These are phyloP conservation scores for Bilobella aurantiaca DNA, from an alignment of 1,140 invertebrate genomes.

Conservation along the genomic window DNA sequence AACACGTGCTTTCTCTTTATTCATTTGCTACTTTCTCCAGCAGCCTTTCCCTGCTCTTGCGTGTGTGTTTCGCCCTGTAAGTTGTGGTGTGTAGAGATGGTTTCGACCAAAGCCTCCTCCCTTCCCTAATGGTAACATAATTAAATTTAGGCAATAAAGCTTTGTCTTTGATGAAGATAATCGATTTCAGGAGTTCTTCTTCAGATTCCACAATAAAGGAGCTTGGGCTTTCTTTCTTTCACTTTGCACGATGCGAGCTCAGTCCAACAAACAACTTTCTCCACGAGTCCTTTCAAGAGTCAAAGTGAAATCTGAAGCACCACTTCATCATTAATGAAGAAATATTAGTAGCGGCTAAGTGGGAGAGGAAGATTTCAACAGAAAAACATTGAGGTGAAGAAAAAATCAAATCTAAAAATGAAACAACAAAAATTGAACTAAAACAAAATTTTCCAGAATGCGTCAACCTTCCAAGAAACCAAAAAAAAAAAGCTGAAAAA, in stretches of 20 bases:
- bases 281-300: not conserved
- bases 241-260: not conserved
- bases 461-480: no score
- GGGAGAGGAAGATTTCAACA: slow-evolving; percentile 7
- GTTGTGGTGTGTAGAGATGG: not conserved
- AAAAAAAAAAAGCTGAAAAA: no score
- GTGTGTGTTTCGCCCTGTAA: not conserved
- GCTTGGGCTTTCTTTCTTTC: not conserved
- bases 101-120: not conserved
- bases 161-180: slow-evolving; percentile 33
- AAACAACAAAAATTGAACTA: no score
- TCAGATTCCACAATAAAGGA: slow-evolving; percentile 15
- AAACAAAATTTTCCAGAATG: no score
- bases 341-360: slow-evolving; percentile 15
- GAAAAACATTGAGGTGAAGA: no score
- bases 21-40: no score
- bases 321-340: not conserved
- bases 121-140: slow-evolving; percentile 31
- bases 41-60: not conserved
- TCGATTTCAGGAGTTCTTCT: slow-evolving; percentile 27
- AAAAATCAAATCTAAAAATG: no score
- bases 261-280: not conserved
- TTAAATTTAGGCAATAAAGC: slow-evolving; percentile 33
- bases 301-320: slow-evolving; percentile 19
- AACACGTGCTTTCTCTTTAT: not conserved